These are phyloP conservation scores for Cephonodes hylas DNA, from an alignment of 2,888 invertebrate genomes.

Conservation along the genomic window DNA sequence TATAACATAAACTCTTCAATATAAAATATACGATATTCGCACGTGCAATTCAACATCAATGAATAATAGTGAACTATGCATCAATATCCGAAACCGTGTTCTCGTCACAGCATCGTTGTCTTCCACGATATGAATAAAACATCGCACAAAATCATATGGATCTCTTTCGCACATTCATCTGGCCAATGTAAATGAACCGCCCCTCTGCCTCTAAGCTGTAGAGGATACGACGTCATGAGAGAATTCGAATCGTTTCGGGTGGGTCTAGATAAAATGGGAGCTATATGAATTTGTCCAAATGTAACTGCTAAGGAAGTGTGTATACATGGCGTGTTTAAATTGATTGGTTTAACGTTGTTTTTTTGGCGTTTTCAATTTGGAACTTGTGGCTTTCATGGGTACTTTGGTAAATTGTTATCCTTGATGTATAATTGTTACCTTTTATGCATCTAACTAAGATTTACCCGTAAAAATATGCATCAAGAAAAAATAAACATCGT, in stretches of 20 bases:
- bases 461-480: not conserved
- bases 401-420: too few species aligned
- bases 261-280: constrained; percentile 38
- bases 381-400: not conserved
- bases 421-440: too few species aligned
- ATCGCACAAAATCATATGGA: constrained; percentile 54
- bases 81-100: constrained; percentile 51
- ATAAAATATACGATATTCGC: not conserved
- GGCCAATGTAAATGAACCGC: constrained; percentile 31
- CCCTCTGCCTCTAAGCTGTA: constrained; percentile 15
- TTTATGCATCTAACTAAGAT: not conserved
- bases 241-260: not conserved
- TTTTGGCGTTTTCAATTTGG: not conserved
- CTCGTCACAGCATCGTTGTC: constrained; percentile 61
- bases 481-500: too few species aligned
- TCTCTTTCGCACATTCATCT: constrained; percentile 50
- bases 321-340: constrained; percentile 42
- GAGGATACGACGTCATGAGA: constrained; percentile 19
- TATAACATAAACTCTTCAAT: not conserved
- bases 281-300: constrained; percentile 34
- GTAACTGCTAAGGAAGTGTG: constrained; percentile 37
- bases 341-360: constrained; percentile 36
- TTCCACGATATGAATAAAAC: constrained; percentile 69
- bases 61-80: constrained; percentile 53
- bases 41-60: constrained; percentile 27